Base-by-base conservation (phyloP, 2,113 vertebrate genomes). In the Myrmecobius fasciatus region DNA sequence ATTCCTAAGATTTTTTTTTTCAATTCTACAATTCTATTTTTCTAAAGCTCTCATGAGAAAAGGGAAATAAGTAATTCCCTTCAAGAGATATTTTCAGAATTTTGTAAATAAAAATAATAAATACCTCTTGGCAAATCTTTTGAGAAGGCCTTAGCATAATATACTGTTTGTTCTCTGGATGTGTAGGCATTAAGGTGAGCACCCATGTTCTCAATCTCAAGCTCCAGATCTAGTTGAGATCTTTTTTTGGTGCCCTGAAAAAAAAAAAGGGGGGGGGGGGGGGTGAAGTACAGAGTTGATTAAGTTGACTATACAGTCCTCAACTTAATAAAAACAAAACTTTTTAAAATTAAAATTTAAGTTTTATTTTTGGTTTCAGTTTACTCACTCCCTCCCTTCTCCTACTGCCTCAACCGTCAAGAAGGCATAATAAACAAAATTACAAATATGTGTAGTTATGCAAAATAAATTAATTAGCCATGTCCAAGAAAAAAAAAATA, bases 181-280 rank as follows among this genome's bases (percentile, higher is more conserved):
- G 99, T 99, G 93, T 99, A 99, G 0, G 99, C 99, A 0, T 99
- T 99, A 93, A 99, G 98, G 95, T 99, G 99, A 96, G 99, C 99
- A 22, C 99, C 99, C 99, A 99, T 99, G 97, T 99, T 99, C 98
- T 99, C 99, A 36, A 99, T 99, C 98, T 99, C 99, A 89, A 99
- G 99, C 96, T 99, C 99, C 94, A 99, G 98, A 96, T 99, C 99
- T 96, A 99, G 98, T 91, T 99, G 99, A 47, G 99, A 99, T 90
- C 99, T 99, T 97, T 99, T 99, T 97, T 99, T 99, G 43, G 99
- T 99, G 95, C 99, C 99, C 99, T 99, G 96, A 98, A 98, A 98
- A 95, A 98, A 98, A 95, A 95, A 97, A 95, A 6, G 94, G 0
- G 10, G 92, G 54, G 51, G 93, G 94, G 52, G 20, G 31, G 17